These are phyloP conservation scores for Scytalopus superciliaris DNA, from an alignment of 2,113 vertebrate genomes.

Conservation along the genomic window DNA sequence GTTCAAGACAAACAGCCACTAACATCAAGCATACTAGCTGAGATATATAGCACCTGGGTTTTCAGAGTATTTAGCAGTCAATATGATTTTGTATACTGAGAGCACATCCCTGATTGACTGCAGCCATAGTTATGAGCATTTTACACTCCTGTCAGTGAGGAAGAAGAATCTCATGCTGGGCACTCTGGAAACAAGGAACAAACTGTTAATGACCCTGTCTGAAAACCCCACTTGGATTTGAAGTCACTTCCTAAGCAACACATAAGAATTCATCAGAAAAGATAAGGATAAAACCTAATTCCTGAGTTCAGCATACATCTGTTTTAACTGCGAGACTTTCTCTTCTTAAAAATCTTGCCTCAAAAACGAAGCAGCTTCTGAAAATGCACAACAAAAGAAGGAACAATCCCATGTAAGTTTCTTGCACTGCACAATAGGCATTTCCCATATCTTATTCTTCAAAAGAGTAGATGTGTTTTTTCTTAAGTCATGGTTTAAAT, in stretches of 20 bases:
- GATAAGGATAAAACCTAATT: background rate
- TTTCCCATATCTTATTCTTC: background rate
- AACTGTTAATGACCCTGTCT: background rate
- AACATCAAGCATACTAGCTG: background rate
- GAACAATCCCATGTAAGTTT: background rate
- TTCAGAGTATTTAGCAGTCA: background rate
- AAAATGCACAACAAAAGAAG: background rate
- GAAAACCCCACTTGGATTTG: background rate
- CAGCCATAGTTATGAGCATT: background rate
- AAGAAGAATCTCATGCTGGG: background rate
- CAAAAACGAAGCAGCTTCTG: background rate
- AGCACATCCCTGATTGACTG: slow-evolving; percentile 5
- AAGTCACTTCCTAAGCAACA: slow-evolving; percentile 2
- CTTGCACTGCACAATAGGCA: background rate
- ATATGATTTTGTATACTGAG: background rate
- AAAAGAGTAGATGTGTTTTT: background rate
- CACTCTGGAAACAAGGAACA: background rate
- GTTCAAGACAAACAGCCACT: background rate
- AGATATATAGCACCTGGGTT: background rate
- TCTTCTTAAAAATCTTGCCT: background rate
- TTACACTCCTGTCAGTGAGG: slow-evolving; percentile 4
- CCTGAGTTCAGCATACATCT: background rate
- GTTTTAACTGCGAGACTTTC: background rate
- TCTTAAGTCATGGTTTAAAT: background rate
- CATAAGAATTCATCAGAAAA: background rate